A percentile compares a stretch with the other conserved stretches of the same genome.
Evolutionary conservation across 2,888 invertebrate species (phyloP).

Genomic region (Micoletzkya japonica): DNA sequence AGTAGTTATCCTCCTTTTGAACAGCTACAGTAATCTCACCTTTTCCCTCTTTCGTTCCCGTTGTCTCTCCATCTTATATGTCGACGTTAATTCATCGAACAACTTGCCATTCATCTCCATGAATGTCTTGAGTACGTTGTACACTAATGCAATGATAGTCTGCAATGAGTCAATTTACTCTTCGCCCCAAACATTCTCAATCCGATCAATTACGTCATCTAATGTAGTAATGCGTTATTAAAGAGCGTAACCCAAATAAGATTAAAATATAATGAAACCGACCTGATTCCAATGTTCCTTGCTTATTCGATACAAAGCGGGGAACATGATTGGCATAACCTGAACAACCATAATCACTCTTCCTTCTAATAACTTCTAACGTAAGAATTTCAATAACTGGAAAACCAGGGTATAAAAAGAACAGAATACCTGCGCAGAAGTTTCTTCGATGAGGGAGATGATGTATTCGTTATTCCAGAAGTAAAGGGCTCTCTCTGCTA

Average conservation of each 20-base stretch:
- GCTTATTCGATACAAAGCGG: conserved; percentile 95
- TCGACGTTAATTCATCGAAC: conserved; percentile 96
- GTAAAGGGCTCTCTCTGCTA: conserved; percentile 96
- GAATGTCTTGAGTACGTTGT: conserved; percentile 98
- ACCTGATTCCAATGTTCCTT: conserved; percentile 95
- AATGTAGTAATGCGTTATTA: too few relatives aligned
- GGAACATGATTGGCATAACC: conserved; percentile 99
- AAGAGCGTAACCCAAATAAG: too few relatives aligned
- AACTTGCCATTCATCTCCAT: conserved; percentile 99
- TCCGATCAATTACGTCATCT: too few relatives aligned
- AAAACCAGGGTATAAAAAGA: not conserved
- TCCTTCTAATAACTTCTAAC: not conserved
- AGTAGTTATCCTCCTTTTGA: not conserved
- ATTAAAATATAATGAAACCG: too few relatives aligned
- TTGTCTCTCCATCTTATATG: conserved; percentile 98
- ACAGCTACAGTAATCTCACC: conserved; percentile 43
- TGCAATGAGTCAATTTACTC: too few relatives aligned
- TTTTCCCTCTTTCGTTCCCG: conserved; percentile 94
- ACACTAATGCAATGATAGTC: conserved; percentile 97
- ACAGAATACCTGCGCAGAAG: conserved; percentile 75
- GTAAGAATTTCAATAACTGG: not conserved
- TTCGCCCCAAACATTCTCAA: too few relatives aligned
- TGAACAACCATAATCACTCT: conserved; percentile 62
- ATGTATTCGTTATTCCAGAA: conserved; percentile 99
- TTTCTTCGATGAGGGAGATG: conserved; percentile 97